Conservation (phyloP, 2,888 invertebrate species). For the Microctonus hyperodae region DNA sequence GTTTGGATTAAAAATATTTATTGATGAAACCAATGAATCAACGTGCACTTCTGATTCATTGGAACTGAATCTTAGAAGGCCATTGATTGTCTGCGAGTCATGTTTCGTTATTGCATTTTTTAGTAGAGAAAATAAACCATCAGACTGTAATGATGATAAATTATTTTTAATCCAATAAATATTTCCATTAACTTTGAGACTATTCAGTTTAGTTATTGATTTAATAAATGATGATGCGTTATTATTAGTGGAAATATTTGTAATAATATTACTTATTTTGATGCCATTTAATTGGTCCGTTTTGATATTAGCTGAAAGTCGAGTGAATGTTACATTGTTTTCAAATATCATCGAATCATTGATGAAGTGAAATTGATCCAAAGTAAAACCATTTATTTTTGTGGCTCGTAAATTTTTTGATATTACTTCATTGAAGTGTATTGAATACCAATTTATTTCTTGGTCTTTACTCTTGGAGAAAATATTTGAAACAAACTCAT, state of each 20-base stretch:
- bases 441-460: slow-evolving; percentile 35
- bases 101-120: slow-evolving; percentile 46
- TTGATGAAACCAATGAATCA: slow-evolving; percentile 27
- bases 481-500: slow-evolving; percentile 38
- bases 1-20: slow-evolving; percentile 30
- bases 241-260: background rate
- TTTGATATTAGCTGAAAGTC: slow-evolving; percentile 43
- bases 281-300: slow-evolving; percentile 44
- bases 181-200: slow-evolving; percentile 45
- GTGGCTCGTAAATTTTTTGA: slow-evolving; percentile 37
- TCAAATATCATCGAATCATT: slow-evolving; percentile 44
- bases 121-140: slow-evolving; percentile 44
- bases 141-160: slow-evolving; percentile 13
- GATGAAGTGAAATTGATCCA: slow-evolving; percentile 42
- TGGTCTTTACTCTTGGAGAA: slow-evolving; percentile 47
- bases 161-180: slow-evolving; percentile 44
- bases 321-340: slow-evolving; percentile 45
- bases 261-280: too few species aligned
- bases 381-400: slow-evolving; percentile 42
- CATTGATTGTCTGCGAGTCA: slow-evolving; percentile 45
- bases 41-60: slow-evolving; percentile 38
- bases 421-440: slow-evolving; percentile 39
- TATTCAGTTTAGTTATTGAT: slow-evolving; percentile 31
- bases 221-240: background rate
- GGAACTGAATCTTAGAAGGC: slow-evolving; percentile 23